Base-by-base conservation (phyloP, 1,140 invertebrate genomes). In the Monochamus saltuarius region DNA sequence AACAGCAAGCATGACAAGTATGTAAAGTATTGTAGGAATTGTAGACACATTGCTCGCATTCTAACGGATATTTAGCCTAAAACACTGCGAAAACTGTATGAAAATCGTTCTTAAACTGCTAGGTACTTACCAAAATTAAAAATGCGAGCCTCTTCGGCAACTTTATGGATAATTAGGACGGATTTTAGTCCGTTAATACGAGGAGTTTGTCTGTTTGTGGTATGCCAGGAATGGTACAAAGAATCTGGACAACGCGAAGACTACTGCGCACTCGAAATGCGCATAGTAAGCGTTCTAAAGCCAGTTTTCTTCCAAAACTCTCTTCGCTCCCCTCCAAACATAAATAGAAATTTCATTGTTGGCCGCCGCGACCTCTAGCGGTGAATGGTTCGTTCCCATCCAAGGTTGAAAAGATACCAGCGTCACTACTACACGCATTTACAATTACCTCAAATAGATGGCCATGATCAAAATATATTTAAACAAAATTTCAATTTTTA, bases 201-300 rank as follows among this genome's bases (percentile, higher is more conserved):
- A 86, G 83, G 83, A 87, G 85, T 87, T 84, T 81, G 87, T 81
- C 85, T 87, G 87, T 87, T 88, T 87, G 88, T 90, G 90, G 90
- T 90, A 92, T 91, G 89, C 87, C 83, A 90, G 87, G 90, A 91
- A 91, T 92, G 89, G 87, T 89, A 91, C 89, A 91, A 92, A 91
- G 90, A 92, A 91, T 92, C 89, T 85, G 83, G 88, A 91, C 88
- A 90, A 92, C 89, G 89, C 89, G 89, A 84, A 84, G 82, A 81
- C 84, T 82, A 85, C 81, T 85, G 89, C 89, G 89, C 89, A 90
- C 80, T 83, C 81, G 80, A 79, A 84, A 82, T 84, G 88, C 89
- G 89, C 89, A 90, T 85, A 81, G 81, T 83, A 83, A 84, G 83
- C 81, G 78, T 69, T 73, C 59, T 53, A 66, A 64, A 81, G 80